phyloP scores from a whole-genome alignment of 37 sponge, comb jelly and placozoan species.

The Mnemiopsis leidyi region DNA sequence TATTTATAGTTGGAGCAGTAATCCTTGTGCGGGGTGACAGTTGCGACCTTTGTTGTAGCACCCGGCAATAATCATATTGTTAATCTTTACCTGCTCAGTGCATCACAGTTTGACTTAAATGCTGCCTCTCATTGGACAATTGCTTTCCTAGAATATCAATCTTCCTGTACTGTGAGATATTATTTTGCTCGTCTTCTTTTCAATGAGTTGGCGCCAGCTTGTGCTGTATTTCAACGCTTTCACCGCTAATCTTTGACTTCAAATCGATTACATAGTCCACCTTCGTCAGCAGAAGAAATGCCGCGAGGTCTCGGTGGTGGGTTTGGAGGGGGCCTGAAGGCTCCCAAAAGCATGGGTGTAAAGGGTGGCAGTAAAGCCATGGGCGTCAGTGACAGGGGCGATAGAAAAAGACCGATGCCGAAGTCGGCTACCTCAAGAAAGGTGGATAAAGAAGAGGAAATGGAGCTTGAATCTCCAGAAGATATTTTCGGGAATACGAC shows the following conservation, averaged over 20 bases:
- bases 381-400: not conserved
- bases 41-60: not conserved
- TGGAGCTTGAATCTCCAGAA: conserved; percentile 27
- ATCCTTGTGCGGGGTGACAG: not conserved
- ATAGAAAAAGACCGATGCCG: not conserved
- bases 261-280: not conserved
- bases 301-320: not conserved
- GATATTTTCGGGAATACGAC: not conserved
- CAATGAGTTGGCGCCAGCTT: not conserved
- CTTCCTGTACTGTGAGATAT: not conserved
- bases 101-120: not conserved
- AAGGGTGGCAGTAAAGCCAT: not conserved
- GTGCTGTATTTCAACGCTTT: not conserved
- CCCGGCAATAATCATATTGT: not conserved
- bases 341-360: not conserved
- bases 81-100: not conserved
- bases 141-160: not conserved
- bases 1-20: not conserved
- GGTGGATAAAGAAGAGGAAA: not conserved
- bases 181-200: not conserved
- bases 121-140: not conserved
- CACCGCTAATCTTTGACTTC: not conserved
- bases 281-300: not conserved
- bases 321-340: not conserved
- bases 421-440: not conserved